Conservation (phyloP, 2,888 invertebrate species). For the Melanostoma scalare region DNA sequence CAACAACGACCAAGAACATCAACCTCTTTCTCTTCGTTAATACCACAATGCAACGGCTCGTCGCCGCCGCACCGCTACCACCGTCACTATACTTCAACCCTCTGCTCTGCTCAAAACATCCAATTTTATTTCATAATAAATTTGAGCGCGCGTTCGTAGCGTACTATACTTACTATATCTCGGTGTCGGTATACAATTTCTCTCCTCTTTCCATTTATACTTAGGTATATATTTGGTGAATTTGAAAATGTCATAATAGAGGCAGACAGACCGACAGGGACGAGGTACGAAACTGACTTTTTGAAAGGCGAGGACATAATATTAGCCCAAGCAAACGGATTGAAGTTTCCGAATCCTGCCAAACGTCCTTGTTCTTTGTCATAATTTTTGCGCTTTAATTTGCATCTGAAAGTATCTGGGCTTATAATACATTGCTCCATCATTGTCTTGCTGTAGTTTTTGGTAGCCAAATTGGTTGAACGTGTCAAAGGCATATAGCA, state of each 20-base stretch:
- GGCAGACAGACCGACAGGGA: not conserved
- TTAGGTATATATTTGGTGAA: not conserved
- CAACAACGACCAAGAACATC: slow-evolving; percentile 37
- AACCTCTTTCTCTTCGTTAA: not conserved
- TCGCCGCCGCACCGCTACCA: not conserved
- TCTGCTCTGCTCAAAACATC: slow-evolving; percentile 47
- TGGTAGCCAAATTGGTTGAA: slow-evolving; percentile 62
- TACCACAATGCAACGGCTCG: no score
- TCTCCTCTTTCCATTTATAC: not conserved
- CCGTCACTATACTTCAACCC: not conserved
- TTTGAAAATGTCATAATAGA: slow-evolving; percentile 57
- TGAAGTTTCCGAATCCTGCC: slow-evolving; percentile 56
- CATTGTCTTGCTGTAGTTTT: not conserved
- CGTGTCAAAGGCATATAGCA: slow-evolving; percentile 61
- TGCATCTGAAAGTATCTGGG: slow-evolving; percentile 55
- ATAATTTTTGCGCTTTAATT: slow-evolving; percentile 68
- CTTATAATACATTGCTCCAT: slow-evolving; percentile 20
- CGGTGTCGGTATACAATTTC: not conserved
- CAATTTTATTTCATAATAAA: slow-evolving; percentile 70
- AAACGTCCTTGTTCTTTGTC: slow-evolving; percentile 53
- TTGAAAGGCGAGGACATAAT: slow-evolving; percentile 33
- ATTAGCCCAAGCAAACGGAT: slow-evolving; percentile 49
- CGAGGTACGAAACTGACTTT: not conserved
- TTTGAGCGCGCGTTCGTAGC: slow-evolving; percentile 50
- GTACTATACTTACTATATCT: not conserved